Conservation (phyloP, 2,797 vertebrate species). For the Darevskia nairensis region DNA sequence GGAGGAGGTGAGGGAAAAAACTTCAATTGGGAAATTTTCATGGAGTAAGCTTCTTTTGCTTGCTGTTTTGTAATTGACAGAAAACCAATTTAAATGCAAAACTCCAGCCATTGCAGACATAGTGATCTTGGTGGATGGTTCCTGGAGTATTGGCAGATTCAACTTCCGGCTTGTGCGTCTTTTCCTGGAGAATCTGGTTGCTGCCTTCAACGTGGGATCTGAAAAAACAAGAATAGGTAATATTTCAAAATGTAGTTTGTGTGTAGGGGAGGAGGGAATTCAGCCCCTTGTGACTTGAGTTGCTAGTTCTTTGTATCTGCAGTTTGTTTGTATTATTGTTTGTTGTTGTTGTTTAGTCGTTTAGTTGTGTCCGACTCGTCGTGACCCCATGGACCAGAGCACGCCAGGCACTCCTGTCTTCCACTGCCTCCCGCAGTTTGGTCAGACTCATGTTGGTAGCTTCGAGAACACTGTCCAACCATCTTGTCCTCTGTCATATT, state of each 20-base stretch:
- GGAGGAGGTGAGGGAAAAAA: neutral
- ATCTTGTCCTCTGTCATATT: no score
- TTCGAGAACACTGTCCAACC: no score
- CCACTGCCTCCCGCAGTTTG: no score
- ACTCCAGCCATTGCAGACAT: conserved; percentile 93
- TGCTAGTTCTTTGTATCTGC: neutral
- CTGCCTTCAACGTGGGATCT: conserved; percentile 91
- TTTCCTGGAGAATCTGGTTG: conserved; percentile 95
- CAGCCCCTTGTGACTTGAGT: neutral
- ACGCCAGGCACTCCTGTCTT: no score
- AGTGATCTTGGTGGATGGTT: conserved; percentile 96
- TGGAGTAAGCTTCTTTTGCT: conserved; percentile 31
- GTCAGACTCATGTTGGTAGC: no score
- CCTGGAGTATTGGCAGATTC: conserved; percentile 97
- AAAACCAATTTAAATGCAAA: conserved; percentile 88
- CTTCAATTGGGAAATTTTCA: neutral
- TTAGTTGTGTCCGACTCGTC: no score
- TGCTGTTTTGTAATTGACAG: conserved; percentile 76
- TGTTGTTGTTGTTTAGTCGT: no score
- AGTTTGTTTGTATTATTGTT: neutral
- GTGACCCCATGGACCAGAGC: no score
- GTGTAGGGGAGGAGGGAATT: neutral
- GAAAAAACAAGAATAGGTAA: conserved; percentile 94
- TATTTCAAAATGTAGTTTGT: neutral
- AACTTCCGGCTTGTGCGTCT: conserved; percentile 95